Conservation (phyloP, 2,113 vertebrate genomes). For the Indri indri region DNA sequence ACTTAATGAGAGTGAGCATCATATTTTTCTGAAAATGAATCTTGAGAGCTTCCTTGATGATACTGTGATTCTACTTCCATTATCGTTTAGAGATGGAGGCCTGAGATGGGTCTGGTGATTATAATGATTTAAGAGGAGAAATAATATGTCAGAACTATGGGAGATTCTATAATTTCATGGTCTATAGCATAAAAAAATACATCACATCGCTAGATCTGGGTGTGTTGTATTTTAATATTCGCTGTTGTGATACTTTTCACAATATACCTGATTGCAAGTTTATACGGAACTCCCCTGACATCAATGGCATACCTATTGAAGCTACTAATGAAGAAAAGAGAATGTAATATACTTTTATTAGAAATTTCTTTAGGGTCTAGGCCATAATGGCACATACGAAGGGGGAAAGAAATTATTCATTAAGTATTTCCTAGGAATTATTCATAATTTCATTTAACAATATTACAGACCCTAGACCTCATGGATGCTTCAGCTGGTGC, state of each 20-base stretch:
- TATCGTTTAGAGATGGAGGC: conserved; percentile 80
- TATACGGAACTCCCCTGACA: conserved; percentile 44
- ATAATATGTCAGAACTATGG: conserved; percentile 75
- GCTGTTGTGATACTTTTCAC: conserved; percentile 66
- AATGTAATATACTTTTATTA: conserved; percentile 65
- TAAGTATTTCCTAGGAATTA: conserved; percentile 64
- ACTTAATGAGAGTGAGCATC: conserved; percentile 72
- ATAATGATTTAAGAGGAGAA: conserved; percentile 80
- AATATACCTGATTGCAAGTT: conserved; percentile 48
- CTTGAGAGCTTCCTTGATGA: conserved; percentile 82
- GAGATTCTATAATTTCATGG: conserved; percentile 79
- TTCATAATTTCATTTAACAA: conserved; percentile 52
- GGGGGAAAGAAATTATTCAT: conserved; percentile 47
- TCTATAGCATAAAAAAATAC: conserved; percentile 80
- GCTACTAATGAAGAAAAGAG: conserved; percentile 66
- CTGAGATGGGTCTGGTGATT: conserved; percentile 77
- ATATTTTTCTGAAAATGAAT: conserved; percentile 81
- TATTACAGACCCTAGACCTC: conserved; percentile 49
- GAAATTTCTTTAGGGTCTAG: conserved; percentile 53
- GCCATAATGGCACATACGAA: conserved; percentile 25
- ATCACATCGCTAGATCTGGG: conserved; percentile 57
- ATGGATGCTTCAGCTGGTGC: background rate
- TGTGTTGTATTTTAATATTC: conserved; percentile 61
- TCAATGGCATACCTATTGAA: background rate
- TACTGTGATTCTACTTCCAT: conserved; percentile 74